A percentile compares a stretch with the other conserved stretches of the same genome.
These are phyloP conservation scores for Drosophila subquinaria DNA, from an alignment of 2,888 invertebrate species.

Conservation along the genomic window DNA sequence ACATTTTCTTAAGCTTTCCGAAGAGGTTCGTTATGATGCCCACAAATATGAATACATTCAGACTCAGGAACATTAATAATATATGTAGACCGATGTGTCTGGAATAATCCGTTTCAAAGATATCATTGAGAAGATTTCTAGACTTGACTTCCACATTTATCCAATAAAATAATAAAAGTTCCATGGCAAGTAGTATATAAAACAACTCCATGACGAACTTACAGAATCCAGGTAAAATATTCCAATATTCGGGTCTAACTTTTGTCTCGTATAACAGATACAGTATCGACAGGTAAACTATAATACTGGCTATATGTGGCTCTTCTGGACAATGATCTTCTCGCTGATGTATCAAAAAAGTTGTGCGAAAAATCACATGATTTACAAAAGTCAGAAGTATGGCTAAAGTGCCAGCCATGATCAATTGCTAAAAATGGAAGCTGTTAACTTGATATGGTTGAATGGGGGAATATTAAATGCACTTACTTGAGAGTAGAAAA, in stretches of 20 bases:
- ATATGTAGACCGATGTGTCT: neutral
- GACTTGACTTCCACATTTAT: neutral
- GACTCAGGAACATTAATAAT: neutral
- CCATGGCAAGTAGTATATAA: neutral
- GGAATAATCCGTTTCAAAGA: neutral
- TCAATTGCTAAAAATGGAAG: neutral
- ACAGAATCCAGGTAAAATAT: neutral
- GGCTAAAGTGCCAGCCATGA: neutral
- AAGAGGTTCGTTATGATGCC: neutral
- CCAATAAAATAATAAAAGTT: neutral
- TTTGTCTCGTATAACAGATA: neutral
- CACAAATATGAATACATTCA: neutral
- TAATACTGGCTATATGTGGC: neutral
- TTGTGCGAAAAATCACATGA: neutral
- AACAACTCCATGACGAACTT: neutral
- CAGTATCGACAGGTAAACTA: slow-evolving; percentile 2
- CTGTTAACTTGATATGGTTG: neutral
- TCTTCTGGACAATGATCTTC: neutral
- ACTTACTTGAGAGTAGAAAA: neutral
- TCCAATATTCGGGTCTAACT: neutral
- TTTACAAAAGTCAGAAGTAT: neutral
- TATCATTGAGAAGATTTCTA: neutral
- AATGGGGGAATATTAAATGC: neutral
- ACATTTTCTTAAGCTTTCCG: neutral
- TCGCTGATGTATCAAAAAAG: slow-evolving; percentile 3